Conservation (phyloP, 2,888 invertebrate genomes). For the Dexiosoma caninum region DNA sequence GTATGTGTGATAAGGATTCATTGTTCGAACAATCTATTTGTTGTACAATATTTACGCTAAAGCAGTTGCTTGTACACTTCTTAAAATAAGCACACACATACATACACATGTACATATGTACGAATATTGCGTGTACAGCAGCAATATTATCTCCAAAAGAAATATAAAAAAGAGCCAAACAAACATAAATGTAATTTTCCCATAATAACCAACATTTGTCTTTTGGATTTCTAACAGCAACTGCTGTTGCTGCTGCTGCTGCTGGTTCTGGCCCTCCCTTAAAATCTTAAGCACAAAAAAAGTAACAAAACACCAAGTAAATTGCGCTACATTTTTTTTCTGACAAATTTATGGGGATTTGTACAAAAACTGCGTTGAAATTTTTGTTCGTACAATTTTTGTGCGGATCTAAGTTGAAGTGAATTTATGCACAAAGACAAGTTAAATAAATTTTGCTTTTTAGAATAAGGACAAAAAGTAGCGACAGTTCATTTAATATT, state of each 20-base stretch:
- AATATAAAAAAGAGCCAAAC: neutral
- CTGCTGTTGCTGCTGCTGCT: neutral
- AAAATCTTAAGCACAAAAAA: neutral
- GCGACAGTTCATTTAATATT: neutral
- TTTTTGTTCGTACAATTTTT: slow-evolving; percentile 8
- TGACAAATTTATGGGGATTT: slow-evolving; percentile 26
- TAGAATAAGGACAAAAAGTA: neutral
- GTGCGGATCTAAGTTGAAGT: slow-evolving; percentile 39
- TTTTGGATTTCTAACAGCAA: slow-evolving; percentile 26
- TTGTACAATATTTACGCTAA: slow-evolving; percentile 20
- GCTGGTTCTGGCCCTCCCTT: no score
- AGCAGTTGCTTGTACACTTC: neutral
- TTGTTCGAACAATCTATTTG: slow-evolving; percentile 48
- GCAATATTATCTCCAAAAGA: neutral
- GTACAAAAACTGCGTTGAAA: slow-evolving; percentile 5
- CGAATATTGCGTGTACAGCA: neutral
- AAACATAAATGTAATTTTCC: slow-evolving; percentile 53
- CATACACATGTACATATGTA: no score
- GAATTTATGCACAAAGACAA: slow-evolving; percentile 42
- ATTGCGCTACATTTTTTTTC: slow-evolving; percentile 23
- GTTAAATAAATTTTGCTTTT: slow-evolving; percentile 1
- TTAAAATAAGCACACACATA: neutral
- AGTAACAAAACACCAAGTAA: slow-evolving; percentile 12
- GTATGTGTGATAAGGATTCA: slow-evolving; percentile 59
- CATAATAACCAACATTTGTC: slow-evolving; percentile 60